A percentile compares a stretch with the other conserved stretches of the same genome.
phyloP scores from a whole-genome alignment of 1,140 invertebrate genomes.

The Venustaconcha ellipsiformis region DNA sequence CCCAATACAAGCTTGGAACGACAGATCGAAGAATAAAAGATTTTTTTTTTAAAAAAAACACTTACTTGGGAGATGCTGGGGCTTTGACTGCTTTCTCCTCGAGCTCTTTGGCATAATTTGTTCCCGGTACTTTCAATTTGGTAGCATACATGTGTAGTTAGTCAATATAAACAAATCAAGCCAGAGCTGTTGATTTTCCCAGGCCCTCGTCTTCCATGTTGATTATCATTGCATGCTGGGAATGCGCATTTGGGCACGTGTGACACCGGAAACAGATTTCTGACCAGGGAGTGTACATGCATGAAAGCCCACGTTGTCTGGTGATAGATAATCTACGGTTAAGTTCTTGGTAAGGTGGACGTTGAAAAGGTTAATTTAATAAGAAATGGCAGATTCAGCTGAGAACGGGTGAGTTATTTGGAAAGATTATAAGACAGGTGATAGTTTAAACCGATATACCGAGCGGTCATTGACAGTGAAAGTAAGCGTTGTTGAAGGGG shows the following conservation, averaged over 20 bases:
- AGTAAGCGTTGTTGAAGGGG: too few species aligned
- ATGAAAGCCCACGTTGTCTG: too few species aligned
- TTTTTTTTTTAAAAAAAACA: slow-evolving; percentile 22
- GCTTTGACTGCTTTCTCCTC: slow-evolving; percentile 58
- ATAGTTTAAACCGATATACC: too few species aligned
- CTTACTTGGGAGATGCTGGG: slow-evolving; percentile 56
- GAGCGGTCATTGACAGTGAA: too few species aligned
- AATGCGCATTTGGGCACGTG: slow-evolving; percentile 40
- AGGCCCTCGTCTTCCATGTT: slow-evolving; percentile 45
- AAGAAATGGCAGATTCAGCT: too few species aligned
- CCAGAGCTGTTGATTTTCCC: slow-evolving; percentile 39
- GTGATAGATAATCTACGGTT: too few species aligned
- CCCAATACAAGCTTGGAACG: slow-evolving; percentile 21
- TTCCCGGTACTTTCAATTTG: slow-evolving; percentile 12
- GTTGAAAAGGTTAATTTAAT: too few species aligned
- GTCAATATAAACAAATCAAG: slow-evolving; percentile 36
- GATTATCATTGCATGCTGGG: slow-evolving; percentile 48
- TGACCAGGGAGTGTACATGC: neutral
- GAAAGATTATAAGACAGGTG: too few species aligned
- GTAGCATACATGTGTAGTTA: slow-evolving; percentile 36
- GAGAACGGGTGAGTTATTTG: too few species aligned
- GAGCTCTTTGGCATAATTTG: slow-evolving; percentile 45
- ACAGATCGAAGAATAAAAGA: slow-evolving; percentile 16
- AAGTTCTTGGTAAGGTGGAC: too few species aligned
- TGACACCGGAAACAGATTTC: slow-evolving; percentile 21